phyloP scores from a whole-genome alignment of 2,888 invertebrate genomes.

The Aspidiotus rigidus region DNA sequence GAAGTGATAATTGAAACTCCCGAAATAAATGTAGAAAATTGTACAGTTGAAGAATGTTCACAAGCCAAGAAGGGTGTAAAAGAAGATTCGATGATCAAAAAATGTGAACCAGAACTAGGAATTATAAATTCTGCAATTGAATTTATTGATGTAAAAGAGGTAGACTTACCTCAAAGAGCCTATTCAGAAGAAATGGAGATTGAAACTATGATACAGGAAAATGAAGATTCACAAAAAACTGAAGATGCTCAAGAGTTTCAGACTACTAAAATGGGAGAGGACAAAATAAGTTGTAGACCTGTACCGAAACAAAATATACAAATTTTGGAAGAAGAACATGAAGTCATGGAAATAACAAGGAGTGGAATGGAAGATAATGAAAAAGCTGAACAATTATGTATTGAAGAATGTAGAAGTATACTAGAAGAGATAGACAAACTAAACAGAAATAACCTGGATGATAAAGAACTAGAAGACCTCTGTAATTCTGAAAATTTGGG shows the following conservation, averaged over 20 bases:
- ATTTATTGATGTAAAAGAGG: not conserved
- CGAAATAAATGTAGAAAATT: not conserved
- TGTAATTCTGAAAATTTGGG: no score
- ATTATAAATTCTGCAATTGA: not conserved
- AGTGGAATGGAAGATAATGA: not conserved
- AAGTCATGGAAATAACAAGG: not conserved
- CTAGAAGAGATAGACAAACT: no score
- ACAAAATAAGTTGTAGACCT: no score
- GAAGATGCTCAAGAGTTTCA: not conserved
- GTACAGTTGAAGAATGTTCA: not conserved
- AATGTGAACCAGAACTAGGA: not conserved
- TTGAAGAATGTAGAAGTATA: no score
- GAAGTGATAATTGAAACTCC: not conserved
- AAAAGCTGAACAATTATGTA: not conserved
- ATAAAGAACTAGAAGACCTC: no score
- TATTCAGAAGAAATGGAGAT: not conserved
- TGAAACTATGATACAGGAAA: slow-evolving; percentile 17
- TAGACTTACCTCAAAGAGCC: not conserved
- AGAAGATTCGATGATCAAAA: not conserved
- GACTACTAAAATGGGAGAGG: no score
- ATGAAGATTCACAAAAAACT: slow-evolving; percentile 16
- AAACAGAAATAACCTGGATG: no score
- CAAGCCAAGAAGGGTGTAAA: not conserved
- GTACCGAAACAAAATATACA: no score
- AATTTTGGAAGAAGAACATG: not conserved